phyloP scores from a whole-genome alignment of 2,797 vertebrate species.

The Bradypus variegatus region DNA sequence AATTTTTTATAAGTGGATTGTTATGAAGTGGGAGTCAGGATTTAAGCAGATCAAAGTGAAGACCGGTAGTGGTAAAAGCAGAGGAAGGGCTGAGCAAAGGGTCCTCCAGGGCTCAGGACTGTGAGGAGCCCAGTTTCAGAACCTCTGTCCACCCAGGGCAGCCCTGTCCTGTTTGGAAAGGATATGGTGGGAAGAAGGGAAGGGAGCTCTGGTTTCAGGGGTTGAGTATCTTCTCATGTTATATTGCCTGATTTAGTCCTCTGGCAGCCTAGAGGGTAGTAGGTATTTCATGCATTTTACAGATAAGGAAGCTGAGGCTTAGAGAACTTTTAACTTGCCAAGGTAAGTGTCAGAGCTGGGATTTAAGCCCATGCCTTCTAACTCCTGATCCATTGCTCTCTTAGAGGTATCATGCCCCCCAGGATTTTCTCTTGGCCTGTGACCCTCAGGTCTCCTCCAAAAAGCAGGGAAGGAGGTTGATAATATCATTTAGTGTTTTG shows the following conservation, averaged over 20 bases:
- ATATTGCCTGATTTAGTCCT: neutral
- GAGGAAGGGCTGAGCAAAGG: neutral
- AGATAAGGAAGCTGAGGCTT: neutral
- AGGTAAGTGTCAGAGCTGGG: neutral
- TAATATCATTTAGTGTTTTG: neutral
- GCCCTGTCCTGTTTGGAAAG: neutral
- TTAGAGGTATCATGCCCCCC: neutral
- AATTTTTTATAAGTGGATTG: neutral
- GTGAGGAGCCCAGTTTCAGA: neutral
- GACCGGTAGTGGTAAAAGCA: neutral
- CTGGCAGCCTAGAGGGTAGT: neutral
- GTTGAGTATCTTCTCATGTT: neutral
- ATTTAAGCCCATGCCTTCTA: neutral
- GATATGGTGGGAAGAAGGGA: neutral
- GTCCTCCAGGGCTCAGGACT: neutral
- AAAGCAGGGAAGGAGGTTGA: neutral
- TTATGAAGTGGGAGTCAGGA: too few species aligned
- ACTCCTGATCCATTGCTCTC: neutral
- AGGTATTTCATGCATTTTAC: neutral
- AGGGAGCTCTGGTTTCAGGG: neutral
- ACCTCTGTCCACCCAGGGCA: neutral
- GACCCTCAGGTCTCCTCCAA: neutral
- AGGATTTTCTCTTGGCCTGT: slow-evolving; percentile 11
- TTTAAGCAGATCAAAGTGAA: neutral
- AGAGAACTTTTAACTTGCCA: neutral